Evolutionary conservation across 1,140 invertebrate species (phyloP), one percentile per base, ranked within the genome.

Genomic region (Papilio aristodemus): DNA sequence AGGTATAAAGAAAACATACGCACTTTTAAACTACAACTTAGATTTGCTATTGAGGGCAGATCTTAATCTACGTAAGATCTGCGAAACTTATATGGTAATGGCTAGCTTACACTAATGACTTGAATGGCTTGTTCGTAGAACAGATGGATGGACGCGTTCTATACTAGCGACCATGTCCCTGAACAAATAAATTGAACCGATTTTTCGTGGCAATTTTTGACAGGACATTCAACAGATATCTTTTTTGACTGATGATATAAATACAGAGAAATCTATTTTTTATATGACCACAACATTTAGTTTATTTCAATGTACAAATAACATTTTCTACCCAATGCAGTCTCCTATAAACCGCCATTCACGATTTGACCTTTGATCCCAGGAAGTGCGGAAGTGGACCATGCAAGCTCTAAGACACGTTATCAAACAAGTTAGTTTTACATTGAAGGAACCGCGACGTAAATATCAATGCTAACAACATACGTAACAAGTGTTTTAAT

Each of bases 351-450:
- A 19, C 22, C 46, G 22, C 10, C 19, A 25, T 54, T 54, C 22
- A 54, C 46, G 10, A 10, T 54, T 1, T 25, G 22, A 54, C 46
- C 46, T 54, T 54, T 54, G 19, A 13, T 22, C 46, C 17, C 8
- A 54, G 46, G 46, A 54, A 54, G 46, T 54, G 17, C 46, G 46
- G 46, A 54, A 54, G 46, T 54, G 10, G 46, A 54, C 9, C 9
- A 25, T 6, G n/a, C 41, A n/a, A 43, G 9, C 46, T 22, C 10
- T 22, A 54, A 54, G 46, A 22, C 46, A 19, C 22, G 22, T 54
- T 25, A 9, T 54, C 46, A 54, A 54, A 54, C 46, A 54, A 54
- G 46, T 54, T 54, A 54, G 46, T 54, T 54, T 54, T 54, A 54
- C 46, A 54, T 54, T 54, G 46, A 54, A 54, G 46, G 19, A 11